Evolutionary conservation across 2,113 vertebrate species (phyloP).

Genomic region (Cochlearius cochlearius): DNA sequence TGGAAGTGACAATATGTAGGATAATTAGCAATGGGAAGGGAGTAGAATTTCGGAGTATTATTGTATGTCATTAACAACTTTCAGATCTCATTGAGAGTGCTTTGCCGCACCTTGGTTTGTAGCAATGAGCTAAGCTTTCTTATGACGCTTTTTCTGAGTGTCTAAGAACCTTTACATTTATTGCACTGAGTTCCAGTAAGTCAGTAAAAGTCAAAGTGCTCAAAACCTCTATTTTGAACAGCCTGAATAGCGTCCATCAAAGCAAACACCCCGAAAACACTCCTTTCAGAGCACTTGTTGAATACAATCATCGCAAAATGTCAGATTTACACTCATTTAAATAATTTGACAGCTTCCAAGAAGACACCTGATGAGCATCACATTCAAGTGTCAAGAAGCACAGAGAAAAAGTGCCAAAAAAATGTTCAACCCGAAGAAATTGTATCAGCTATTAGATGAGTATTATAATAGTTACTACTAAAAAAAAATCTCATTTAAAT

Average conservation of each 20-base stretch:
- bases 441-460: constrained; percentile 18
- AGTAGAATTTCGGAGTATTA: not conserved
- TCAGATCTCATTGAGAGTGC: constrained; percentile 42
- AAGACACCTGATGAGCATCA: constrained; percentile 11
- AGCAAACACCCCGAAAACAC: not conserved
- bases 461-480: constrained; percentile 8
- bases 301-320: constrained; percentile 17
- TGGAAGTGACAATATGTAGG: constrained; percentile 29
- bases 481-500: constrained; percentile 8
- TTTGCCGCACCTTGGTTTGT: not conserved
- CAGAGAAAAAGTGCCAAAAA: constrained; percentile 49
- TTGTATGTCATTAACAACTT: constrained; percentile 51
- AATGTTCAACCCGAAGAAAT: constrained; percentile 2
- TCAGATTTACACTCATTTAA: constrained; percentile 54
- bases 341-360: constrained; percentile 57
- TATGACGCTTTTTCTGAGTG: not conserved
- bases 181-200: not conserved
- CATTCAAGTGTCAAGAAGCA: constrained; percentile 55
- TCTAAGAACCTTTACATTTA: not conserved
- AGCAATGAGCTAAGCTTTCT: constrained; percentile 7
- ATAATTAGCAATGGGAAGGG: constrained; percentile 48
- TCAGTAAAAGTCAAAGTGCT: constrained; percentile 11
- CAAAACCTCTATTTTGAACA: constrained; percentile 48
- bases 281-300: constrained; percentile 7
- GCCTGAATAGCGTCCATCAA: constrained; percentile 53